Percentiles rank a stretch among this genome's conserved stretches.
These are phyloP conservation scores for Gouania willdenowi DNA, from an alignment of 2,797 vertebrate species.

Conservation along the genomic window DNA sequence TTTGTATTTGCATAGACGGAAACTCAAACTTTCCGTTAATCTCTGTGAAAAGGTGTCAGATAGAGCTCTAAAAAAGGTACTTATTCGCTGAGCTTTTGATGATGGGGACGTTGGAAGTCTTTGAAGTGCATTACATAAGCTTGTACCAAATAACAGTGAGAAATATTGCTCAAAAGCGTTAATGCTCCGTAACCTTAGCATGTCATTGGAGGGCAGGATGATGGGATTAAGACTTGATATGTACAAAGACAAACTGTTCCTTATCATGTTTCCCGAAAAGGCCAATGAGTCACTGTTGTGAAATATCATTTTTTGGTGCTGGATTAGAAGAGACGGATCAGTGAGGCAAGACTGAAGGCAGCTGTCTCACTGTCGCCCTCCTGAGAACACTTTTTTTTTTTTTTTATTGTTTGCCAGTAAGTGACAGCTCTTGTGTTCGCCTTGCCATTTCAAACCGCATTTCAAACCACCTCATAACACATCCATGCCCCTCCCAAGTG, in stretches of 20 bases:
- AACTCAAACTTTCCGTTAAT: slow-evolving; percentile 23
- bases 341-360: slow-evolving; percentile 32
- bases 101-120: slow-evolving; percentile 24
- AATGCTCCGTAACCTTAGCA: slow-evolving; percentile 21
- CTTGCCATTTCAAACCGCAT: slow-evolving; percentile 38
- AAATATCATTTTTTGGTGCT: slow-evolving; percentile 57
- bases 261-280: slow-evolving; percentile 13
- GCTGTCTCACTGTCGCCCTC: slow-evolving; percentile 11
- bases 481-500: slow-evolving; percentile 26
- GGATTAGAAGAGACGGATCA: slow-evolving; percentile 55
- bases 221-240: slow-evolving; percentile 25
- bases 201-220: slow-evolving; percentile 16
- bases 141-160: slow-evolving; percentile 10
- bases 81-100: slow-evolving; percentile 12
- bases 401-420: slow-evolving; percentile 1
- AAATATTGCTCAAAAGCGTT: slow-evolving; percentile 10
- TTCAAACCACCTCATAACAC: slow-evolving; percentile 26
- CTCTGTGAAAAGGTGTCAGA: slow-evolving; percentile 13
- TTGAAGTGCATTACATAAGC: slow-evolving; percentile 34
- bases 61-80: slow-evolving; percentile 11
- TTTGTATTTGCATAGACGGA: too few species aligned
- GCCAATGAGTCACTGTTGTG: slow-evolving; percentile 37
- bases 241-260: slow-evolving; percentile 12
- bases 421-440: slow-evolving; percentile 15
- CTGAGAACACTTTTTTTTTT: slow-evolving; percentile 16